Conservation (phyloP, 2,113 vertebrate genomes). For the Phalacrocorax carbo region DNA sequence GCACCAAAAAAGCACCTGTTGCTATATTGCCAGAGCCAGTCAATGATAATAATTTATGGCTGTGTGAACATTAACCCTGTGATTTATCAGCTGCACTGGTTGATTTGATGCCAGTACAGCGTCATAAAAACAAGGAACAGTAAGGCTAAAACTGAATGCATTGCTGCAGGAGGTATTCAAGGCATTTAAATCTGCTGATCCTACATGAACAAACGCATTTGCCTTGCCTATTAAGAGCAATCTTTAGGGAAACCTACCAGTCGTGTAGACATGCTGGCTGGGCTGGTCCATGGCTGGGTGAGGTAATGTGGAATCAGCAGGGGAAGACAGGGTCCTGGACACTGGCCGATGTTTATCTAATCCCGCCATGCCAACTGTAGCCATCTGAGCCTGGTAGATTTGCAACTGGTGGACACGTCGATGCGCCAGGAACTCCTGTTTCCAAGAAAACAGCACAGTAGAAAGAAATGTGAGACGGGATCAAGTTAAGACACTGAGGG, state of each 20-base stretch:
- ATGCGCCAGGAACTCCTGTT: constrained; percentile 71
- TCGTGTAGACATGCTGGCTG: constrained; percentile 77
- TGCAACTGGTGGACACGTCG: constrained; percentile 70
- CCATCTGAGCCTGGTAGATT: constrained; percentile 70
- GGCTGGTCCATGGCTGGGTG: constrained; percentile 75
- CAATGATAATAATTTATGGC: constrained; percentile 75
- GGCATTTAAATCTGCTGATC: constrained; percentile 88
- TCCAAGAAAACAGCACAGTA: constrained; percentile 75
- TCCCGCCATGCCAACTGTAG: constrained; percentile 75
- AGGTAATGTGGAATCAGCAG: constrained; percentile 66
- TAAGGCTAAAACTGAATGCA: constrained; percentile 63
- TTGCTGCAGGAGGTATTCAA: constrained; percentile 79
- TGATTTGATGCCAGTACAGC: constrained; percentile 81
- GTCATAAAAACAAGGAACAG: constrained; percentile 71
- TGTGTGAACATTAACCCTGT: constrained; percentile 75
- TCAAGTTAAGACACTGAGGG: constrained; percentile 67
- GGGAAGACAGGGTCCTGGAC: constrained; percentile 74
- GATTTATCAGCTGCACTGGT: constrained; percentile 75
- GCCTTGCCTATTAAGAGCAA: constrained; percentile 75
- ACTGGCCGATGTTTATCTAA: constrained; percentile 75
- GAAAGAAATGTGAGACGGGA: constrained; percentile 74
- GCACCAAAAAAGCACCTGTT: constrained; percentile 73
- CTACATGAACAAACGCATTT: constrained; percentile 76
- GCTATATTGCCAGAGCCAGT: constrained; percentile 55
- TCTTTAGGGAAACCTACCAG: constrained; percentile 78